These are phyloP conservation scores for Bedellia somnulentella DNA, from an alignment of 2,888 invertebrate genomes.

Conservation along the genomic window DNA sequence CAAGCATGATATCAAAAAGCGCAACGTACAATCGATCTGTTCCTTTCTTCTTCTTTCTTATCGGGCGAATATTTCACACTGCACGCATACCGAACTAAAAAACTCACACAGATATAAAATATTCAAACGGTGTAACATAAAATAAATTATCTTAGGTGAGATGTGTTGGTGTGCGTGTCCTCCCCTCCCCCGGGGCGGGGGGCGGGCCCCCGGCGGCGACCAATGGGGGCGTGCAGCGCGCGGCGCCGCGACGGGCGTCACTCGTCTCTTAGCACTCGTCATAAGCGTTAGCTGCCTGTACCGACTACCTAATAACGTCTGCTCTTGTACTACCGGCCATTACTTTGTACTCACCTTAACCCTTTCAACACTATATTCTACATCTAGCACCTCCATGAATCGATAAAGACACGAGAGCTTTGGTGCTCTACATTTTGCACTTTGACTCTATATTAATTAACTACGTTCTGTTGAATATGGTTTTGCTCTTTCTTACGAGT, in stretches of 20 bases:
- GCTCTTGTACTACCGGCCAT: slow-evolving; percentile 15
- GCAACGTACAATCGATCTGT: slow-evolving; percentile 57
- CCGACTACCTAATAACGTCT: slow-evolving; percentile 8
- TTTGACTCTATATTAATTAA: too few species aligned
- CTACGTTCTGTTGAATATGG: too few species aligned
- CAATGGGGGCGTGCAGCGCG: slow-evolving; percentile 62
- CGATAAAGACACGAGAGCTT: too few species aligned
- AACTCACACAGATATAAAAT: slow-evolving; percentile 62
- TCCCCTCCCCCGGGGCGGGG: slow-evolving; percentile 30
- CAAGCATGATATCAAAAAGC: slow-evolving; percentile 48
- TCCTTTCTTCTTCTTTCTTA: slow-evolving; percentile 60
- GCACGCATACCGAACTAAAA: slow-evolving; percentile 58
- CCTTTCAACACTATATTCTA: slow-evolving; percentile 2
- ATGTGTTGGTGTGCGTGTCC: slow-evolving; percentile 46
- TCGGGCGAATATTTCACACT: slow-evolving; percentile 61
- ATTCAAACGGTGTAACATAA: slow-evolving; percentile 62
- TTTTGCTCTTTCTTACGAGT: too few species aligned
- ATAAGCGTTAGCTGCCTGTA: slow-evolving; percentile 18
- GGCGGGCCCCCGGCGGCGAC: slow-evolving; percentile 44
- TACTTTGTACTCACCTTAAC: slow-evolving; percentile 15
- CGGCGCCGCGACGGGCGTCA: slow-evolving; percentile 41
- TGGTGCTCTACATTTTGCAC: too few species aligned
- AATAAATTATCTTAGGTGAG: slow-evolving; percentile 62
- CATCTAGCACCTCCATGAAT: too few species aligned
- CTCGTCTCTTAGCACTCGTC: slow-evolving; percentile 28